Evolutionary conservation across 2,113 vertebrate species (phyloP), one percentile per base, ranked within the genome.

Genomic region (Malurus melanocephalus): DNA sequence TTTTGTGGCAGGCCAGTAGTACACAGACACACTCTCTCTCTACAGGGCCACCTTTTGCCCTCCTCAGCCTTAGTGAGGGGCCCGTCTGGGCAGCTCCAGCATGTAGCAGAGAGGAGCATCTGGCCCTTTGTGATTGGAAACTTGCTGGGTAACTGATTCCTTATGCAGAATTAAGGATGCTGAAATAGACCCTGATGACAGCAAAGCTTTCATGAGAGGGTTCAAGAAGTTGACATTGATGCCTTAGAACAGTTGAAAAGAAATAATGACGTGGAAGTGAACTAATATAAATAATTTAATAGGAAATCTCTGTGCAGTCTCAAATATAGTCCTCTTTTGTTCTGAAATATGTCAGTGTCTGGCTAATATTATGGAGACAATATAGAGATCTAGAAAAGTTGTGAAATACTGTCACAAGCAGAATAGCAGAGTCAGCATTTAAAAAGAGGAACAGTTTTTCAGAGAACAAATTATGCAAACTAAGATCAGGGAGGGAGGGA

Each of bases 211-310:
- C 76, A 74, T 96, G 79, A 94, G 92, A 78, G 91, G 52, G 77
- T 91, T 90, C 64, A 88, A 89, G 88, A 93, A 92, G 83, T 94
- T 95, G 84, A 91, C 94, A 91, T 4, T 90, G 91, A 94, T 95
- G 77, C 73, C 67, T 94, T 94, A 57, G 91, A 93, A 80, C 72
- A 77, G 74, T 87, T 95, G 68, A 85, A 93, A 96, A 85, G 80
- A 96, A 93, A 91, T 94, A 89, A 84, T 88, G 60, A 91, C 33
- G 40, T 88, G 64, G 93, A 86, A 96, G 83, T 78, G 90, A 96
- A 95, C 93, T 93, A 80, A 93, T 96, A 89, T 92, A 94, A 95
- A 94, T 97, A 96, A 95, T 95, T 96, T 95, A 94, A 94, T 88
- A 96, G 69, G 66, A 85, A 94, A 87, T 95, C 59, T 69, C 75